phyloP scores from a whole-genome alignment of 2,888 invertebrate species.

The Xestia xanthographa region DNA sequence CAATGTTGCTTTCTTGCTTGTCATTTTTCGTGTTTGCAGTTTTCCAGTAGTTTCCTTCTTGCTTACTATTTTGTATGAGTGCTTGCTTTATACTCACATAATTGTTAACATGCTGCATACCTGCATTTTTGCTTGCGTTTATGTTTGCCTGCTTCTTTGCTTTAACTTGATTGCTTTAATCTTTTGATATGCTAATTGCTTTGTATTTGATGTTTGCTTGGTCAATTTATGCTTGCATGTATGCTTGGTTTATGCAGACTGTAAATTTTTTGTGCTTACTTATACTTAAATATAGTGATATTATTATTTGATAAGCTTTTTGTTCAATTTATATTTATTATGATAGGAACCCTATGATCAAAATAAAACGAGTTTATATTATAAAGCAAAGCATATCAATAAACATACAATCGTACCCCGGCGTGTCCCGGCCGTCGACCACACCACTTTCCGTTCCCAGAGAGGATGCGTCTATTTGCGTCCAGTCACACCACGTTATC shows the following conservation, averaged over 20 bases:
- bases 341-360: no score
- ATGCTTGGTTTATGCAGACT: no score
- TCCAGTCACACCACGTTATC: conserved; percentile 49
- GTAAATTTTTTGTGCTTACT: neutral
- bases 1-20: neutral
- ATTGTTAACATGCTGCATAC: neutral
- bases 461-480: conserved; percentile 62
- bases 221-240: neutral
- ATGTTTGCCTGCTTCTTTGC: conserved; percentile 19
- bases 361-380: neutral
- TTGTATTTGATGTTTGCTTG: neutral
- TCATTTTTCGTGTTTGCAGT: neutral
- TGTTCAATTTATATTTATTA: neutral
- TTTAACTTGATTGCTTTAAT: neutral
- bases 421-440: conserved; percentile 31
- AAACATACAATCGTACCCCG: conserved; percentile 11
- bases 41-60: neutral
- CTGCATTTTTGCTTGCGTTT: conserved; percentile 3
- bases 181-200: neutral
- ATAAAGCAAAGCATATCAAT: conserved; percentile 8
- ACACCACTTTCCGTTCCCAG: conserved; percentile 56
- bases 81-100: neutral
- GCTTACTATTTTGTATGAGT: neutral
- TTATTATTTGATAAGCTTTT: neutral
- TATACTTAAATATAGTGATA: no score